These are phyloP conservation scores for Oligia strigilis DNA, from an alignment of 2,888 invertebrate genomes.

Conservation along the genomic window DNA sequence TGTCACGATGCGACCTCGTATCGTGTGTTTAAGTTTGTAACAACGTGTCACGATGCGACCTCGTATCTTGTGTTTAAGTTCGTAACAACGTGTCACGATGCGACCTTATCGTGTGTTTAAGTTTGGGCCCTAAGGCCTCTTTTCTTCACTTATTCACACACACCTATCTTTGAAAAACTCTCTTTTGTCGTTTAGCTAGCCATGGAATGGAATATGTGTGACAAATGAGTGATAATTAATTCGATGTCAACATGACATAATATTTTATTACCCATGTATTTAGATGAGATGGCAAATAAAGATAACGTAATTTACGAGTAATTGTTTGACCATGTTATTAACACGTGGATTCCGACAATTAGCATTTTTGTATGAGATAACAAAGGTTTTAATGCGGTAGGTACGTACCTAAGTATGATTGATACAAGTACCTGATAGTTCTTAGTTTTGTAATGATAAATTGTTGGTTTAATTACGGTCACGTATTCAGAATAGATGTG, in stretches of 20 bases:
- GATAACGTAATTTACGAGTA: constrained; percentile 49
- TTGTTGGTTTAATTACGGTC: not conserved
- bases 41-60: too few species aligned
- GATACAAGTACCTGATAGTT: constrained; percentile 2
- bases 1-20: too few species aligned
- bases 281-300: constrained; percentile 52
- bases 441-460: not conserved
- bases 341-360: constrained; percentile 59
- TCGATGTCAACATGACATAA: constrained; percentile 41
- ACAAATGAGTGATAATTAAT: constrained; percentile 28
- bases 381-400: constrained; percentile 27
- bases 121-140: too few species aligned
- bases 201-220: not conserved
- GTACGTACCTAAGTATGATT: not conserved
- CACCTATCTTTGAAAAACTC: not conserved
- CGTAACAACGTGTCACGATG: too few species aligned
- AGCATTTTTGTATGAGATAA: constrained; percentile 63
- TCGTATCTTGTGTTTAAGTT: too few species aligned
- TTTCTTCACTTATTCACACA: not conserved
- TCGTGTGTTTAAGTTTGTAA: too few species aligned
- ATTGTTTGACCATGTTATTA: constrained; percentile 58
- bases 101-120: too few species aligned
- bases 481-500: not conserved
- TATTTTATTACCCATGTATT: constrained; percentile 52
- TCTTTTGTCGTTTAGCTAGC: not conserved